Evolutionary conservation across 1,140 invertebrate species (phyloP).

Genomic region (Drosophila prosaltans): DNA sequence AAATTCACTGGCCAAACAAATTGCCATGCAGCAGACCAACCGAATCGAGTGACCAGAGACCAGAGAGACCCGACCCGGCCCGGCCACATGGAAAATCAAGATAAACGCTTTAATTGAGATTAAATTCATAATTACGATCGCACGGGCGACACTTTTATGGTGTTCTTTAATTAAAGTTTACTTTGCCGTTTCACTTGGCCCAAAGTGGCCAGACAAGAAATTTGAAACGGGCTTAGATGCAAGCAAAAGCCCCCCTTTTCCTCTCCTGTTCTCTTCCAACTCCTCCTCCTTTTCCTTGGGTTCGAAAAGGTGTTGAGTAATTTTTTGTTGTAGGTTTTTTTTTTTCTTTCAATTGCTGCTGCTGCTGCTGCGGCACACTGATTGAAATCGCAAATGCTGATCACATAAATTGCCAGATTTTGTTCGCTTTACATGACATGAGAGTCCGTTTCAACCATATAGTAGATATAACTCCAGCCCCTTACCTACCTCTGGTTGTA

Average conservation of each 20-base stretch:
- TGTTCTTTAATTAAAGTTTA: conserved; percentile 79
- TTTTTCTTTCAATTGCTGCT: conserved; percentile 11
- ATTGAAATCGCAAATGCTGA: conserved; percentile 76
- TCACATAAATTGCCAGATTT: conserved; percentile 82
- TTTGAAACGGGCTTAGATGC: conserved; percentile 69
- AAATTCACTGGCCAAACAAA: conserved; percentile 68
- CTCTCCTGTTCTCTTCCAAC: neutral
- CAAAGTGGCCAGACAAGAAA: conserved; percentile 57
- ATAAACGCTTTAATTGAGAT: conserved; percentile 81
- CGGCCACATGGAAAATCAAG: conserved; percentile 68
- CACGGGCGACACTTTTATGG: conserved; percentile 79
- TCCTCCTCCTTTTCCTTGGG: neutral
- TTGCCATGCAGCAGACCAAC: conserved; percentile 59
- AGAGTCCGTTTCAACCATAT: neutral
- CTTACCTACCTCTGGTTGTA: neutral
- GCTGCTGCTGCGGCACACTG: conserved; percentile 38
- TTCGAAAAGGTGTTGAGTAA: conserved; percentile 72
- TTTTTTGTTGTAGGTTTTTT: conserved; percentile 47
- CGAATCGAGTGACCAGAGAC: conserved; percentile 36
- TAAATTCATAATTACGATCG: conserved; percentile 82
- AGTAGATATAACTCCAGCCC: neutral
- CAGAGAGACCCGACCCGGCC: conserved; percentile 11
- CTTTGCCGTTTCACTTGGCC: conserved; percentile 41
- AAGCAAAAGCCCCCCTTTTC: neutral
- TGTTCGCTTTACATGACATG: conserved; percentile 69